These are phyloP conservation scores for Aplocera efformata DNA, from an alignment of 2,888 invertebrate species.

Conservation along the genomic window DNA sequence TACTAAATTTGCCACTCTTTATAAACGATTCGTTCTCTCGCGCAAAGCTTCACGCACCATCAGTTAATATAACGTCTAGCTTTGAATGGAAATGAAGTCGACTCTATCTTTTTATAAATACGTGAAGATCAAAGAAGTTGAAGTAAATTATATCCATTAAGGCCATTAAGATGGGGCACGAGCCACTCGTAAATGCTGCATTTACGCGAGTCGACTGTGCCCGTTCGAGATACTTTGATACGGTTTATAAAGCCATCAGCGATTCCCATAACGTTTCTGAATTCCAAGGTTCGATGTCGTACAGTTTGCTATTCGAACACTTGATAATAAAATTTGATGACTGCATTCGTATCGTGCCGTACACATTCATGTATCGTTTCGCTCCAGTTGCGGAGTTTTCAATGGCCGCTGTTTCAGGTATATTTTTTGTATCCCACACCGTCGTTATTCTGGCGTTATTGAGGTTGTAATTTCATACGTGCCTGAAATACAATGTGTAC, in stretches of 20 bases:
- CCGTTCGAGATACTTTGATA: conserved; percentile 19
- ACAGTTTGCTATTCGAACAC: conserved; percentile 24
- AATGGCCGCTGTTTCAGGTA: conserved; percentile 27
- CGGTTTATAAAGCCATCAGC: conserved; percentile 24
- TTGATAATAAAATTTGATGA: conserved; percentile 31
- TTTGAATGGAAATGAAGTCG: conserved; percentile 2
- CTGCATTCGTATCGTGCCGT: conserved; percentile 26
- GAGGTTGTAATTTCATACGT: conserved; percentile 32
- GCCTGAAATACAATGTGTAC: conserved; percentile 24
- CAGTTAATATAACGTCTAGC: background rate
- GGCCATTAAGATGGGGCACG: conserved; percentile 42
- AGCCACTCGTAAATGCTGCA: conserved; percentile 25
- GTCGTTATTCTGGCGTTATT: conserved; percentile 29
- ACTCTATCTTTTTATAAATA: conserved; percentile 1
- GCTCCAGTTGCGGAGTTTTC: conserved; percentile 31
- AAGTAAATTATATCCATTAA: conserved; percentile 22
- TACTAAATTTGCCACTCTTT: too few relatives aligned
- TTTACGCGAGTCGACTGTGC: conserved; percentile 27
- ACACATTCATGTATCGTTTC: conserved; percentile 30
- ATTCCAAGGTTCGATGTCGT: conserved; percentile 16
- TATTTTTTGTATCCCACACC: conserved; percentile 28
- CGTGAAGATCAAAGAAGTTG: conserved; percentile 11
- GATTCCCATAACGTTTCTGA: conserved; percentile 20
- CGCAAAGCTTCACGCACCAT: background rate
- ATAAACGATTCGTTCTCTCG: background rate